A percentile compares a stretch with the other conserved stretches of the same genome.
phyloP scores from a whole-genome alignment of 2,113 vertebrate genomes.

The Probosciger aterrimus region DNA sequence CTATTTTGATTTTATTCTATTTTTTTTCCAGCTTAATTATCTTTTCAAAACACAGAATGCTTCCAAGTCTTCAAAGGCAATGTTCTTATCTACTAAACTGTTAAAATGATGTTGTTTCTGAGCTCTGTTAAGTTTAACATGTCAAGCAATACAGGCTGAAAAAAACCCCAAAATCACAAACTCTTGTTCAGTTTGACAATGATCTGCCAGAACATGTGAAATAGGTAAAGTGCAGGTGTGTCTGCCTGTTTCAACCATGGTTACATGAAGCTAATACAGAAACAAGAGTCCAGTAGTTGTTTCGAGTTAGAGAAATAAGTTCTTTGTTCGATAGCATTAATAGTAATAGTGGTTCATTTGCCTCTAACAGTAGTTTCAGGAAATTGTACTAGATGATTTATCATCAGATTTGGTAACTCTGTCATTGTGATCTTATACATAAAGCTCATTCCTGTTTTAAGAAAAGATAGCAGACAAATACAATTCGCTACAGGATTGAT shows the following conservation, averaged over 20 bases:
- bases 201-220: background rate
- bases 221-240: background rate
- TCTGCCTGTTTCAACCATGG: background rate
- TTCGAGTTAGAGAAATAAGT: background rate
- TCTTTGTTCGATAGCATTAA: background rate
- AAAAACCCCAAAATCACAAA: background rate
- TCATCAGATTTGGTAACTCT: background rate
- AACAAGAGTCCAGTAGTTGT: background rate
- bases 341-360: background rate
- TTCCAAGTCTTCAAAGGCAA: background rate
- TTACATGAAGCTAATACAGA: background rate
- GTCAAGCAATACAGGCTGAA: background rate
- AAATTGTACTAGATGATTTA: background rate
- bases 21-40: background rate
- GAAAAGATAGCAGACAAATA: background rate
- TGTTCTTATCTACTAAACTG: background rate
- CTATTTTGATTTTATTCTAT: background rate
- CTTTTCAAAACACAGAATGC: background rate
- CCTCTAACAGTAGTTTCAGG: background rate
- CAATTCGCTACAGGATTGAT: rapidly evolving
- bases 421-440: background rate
- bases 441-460: background rate
- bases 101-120: background rate
- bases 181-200: background rate
- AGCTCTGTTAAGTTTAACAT: background rate